Conservation (phyloP, 2,888 invertebrate genomes). For the Plusia festucae region DNA sequence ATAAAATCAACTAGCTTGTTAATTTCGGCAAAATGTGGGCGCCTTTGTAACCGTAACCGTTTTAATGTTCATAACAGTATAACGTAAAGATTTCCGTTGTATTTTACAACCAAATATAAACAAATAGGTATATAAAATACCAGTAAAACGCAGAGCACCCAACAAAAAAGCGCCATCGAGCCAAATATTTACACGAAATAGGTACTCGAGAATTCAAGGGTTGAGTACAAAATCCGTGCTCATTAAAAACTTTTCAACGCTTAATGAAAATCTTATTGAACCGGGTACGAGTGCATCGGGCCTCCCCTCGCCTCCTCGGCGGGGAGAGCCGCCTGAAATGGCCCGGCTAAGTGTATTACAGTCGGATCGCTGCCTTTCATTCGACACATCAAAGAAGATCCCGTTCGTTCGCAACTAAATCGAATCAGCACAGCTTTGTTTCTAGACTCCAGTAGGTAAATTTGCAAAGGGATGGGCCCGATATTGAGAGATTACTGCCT, state of each 20-base stretch:
- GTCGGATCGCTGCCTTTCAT: slow-evolving; percentile 88
- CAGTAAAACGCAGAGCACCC: slow-evolving; percentile 6
- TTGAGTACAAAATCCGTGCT: slow-evolving; percentile 77
- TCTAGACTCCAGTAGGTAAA: slow-evolving; percentile 78
- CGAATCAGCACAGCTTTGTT: slow-evolving; percentile 87
- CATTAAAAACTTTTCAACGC: slow-evolving; percentile 87
- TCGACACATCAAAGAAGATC: slow-evolving; percentile 89
- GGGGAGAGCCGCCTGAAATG: slow-evolving; percentile 77
- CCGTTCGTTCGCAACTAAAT: slow-evolving; percentile 84
- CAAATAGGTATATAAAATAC: neutral
- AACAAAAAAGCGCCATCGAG: slow-evolving; percentile 35
- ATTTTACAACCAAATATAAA: neutral
- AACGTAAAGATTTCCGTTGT: slow-evolving; percentile 2
- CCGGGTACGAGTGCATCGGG: slow-evolving; percentile 77
- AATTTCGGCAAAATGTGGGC: slow-evolving; percentile 37
- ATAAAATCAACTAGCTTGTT: slow-evolving; percentile 43
- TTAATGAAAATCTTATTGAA: slow-evolving; percentile 89
- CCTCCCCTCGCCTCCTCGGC: slow-evolving; percentile 37
- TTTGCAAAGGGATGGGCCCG: slow-evolving; percentile 67
- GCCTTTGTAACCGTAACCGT: slow-evolving; percentile 33
- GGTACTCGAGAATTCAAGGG: slow-evolving; percentile 65
- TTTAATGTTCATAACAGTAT: slow-evolving; percentile 25
- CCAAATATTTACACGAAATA: slow-evolving; percentile 57
- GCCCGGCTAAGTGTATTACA: slow-evolving; percentile 88
- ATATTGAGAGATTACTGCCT: slow-evolving; percentile 61